Conservation (phyloP, 2,888 invertebrate species). For the Volucella zonaria region DNA sequence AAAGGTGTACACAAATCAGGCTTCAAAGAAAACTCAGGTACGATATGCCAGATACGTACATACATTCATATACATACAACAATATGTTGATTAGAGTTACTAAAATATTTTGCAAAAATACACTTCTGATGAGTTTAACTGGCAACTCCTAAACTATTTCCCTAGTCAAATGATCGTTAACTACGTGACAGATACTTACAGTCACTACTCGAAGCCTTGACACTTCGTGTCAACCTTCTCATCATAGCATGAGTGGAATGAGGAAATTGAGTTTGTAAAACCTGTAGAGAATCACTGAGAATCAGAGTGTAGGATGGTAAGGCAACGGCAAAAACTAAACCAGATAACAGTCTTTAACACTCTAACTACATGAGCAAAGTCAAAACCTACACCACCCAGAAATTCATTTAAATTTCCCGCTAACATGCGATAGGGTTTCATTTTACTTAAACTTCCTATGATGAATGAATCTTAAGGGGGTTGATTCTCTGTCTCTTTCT, state of each 20-base stretch:
- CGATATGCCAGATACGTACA: too few relatives aligned
- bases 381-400: slow-evolving; percentile 15
- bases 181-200: neutral
- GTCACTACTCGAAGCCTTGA: neutral
- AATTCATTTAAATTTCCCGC: slow-evolving; percentile 61
- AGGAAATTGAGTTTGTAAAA: slow-evolving; percentile 27
- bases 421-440: slow-evolving; percentile 63
- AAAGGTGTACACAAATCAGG: too few relatives aligned
- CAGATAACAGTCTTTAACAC: slow-evolving; percentile 23
- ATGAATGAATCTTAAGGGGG: slow-evolving; percentile 70
- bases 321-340: neutral
- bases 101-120: too few relatives aligned
- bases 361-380: too few relatives aligned
- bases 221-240: neutral
- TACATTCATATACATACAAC: too few relatives aligned
- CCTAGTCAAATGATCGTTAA: slow-evolving; percentile 10
- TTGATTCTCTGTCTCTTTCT: slow-evolving; percentile 21
- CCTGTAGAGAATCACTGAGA: slow-evolving; percentile 31
- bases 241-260: slow-evolving; percentile 1
- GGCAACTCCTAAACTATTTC: neutral
- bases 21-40: too few relatives aligned
- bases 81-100: too few relatives aligned
- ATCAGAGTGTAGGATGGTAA: slow-evolving; percentile 28
- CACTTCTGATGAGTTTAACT: neutral
- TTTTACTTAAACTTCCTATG: slow-evolving; percentile 68